Base-by-base conservation (phyloP, 2,797 vertebrate genomes). In the Lerista edwardsae region DNA sequence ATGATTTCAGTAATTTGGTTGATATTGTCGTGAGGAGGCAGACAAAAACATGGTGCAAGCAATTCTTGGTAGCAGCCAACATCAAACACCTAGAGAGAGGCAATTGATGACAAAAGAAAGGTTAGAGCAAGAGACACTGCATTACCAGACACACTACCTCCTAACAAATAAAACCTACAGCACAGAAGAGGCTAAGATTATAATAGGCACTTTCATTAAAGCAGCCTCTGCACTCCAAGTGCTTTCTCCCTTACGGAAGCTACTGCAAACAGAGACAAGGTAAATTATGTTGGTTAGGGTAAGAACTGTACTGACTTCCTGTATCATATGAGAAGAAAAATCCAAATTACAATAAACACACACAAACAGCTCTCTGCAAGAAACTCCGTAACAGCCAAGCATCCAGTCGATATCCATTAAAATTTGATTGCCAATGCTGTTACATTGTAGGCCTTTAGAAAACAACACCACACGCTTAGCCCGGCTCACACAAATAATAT, bases 1-100 rank as follows among this genome's bases (percentile, higher is more conserved):
- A 99, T 94, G 91, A 99, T 98, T 95, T 99, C 98, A 85, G 98
- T 97, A 95, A 99, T 98, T 95, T 99, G 98, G 96, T 99, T 99
- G 95, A 99, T 99, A 95, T 99, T 98, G 96, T 98, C 97, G 93
- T 99, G 98, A 4, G 97, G 96, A 89, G 97, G 97, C 95, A 99
- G 96, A 93, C 97, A 97, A 87, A 99, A 99, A 96, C 99, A 99
- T 83, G 98, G 98, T 68, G 98, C 98, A 95, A 99, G 93, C 19
- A 98, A 98, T 94, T 99, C 98, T 96, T 99, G 98, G 96, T 99
- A 99, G 91, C 98, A 98, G 95, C 97, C 96, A 79, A 99, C 96
- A 92, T 99, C 98, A 91, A 99, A 99, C 85, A 99, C 98, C 98
- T 99, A 95, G 81, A 89, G 81, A 89, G 84, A 91, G 67, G 90